Evolutionary conservation across 1,140 invertebrate genomes (phyloP).

Genomic region (Leptinotarsa undecemlineata): DNA sequence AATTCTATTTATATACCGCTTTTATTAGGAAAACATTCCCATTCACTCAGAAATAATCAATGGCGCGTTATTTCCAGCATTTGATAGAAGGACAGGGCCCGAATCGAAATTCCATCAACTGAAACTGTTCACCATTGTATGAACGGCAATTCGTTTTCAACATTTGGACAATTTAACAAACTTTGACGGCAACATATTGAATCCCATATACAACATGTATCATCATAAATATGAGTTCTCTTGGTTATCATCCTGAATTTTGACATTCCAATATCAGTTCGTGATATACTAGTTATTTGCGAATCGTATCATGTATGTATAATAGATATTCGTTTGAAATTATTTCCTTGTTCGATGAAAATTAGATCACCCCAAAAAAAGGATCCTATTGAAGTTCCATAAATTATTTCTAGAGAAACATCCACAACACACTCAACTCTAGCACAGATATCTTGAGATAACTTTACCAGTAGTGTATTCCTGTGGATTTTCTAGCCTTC

Average conservation of each 20-base stretch:
- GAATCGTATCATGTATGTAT: too few species aligned
- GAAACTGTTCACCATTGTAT: slow-evolving; percentile 13
- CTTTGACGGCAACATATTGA: slow-evolving; percentile 14
- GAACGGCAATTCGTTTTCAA: slow-evolving; percentile 6
- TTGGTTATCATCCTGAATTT: background rate
- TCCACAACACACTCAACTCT: too few species aligned
- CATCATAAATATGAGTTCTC: slow-evolving; percentile 16
- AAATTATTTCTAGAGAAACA: too few species aligned
- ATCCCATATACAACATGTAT: background rate
- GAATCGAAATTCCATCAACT: slow-evolving; percentile 12
- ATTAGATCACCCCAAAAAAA: too few species aligned
- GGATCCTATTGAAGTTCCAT: too few species aligned
- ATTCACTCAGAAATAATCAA: slow-evolving; percentile 11
- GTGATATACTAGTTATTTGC: background rate
- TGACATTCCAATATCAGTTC: background rate
- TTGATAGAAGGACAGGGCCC: slow-evolving; percentile 4
- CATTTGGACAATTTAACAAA: slow-evolving; percentile 14
- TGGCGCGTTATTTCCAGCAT: slow-evolving; percentile 15
- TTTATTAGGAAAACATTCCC: slow-evolving; percentile 8
- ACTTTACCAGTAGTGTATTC: too few species aligned
- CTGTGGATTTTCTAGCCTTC: too few species aligned
- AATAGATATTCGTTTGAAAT: too few species aligned
- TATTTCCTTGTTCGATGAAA: too few species aligned
- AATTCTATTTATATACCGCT: background rate
- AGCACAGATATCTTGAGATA: too few species aligned